Evolutionary conservation across 2,888 invertebrate genomes (phyloP), one percentile per base, ranked within the genome.

Genomic region (Cephus runcator): DNA sequence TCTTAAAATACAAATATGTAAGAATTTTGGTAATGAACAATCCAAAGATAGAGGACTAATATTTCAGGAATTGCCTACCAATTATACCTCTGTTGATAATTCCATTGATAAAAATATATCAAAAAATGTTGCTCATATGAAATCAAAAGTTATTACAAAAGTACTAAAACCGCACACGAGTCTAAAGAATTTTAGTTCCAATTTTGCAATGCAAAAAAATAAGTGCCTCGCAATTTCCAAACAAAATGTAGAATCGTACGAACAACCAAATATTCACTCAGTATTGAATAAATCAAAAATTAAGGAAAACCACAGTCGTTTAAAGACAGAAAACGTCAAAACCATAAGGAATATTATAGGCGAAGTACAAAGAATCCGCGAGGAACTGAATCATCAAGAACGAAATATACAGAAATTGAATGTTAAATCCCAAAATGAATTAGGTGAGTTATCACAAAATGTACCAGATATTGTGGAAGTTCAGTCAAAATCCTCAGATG

Each of bases 391-490:
- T 76, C 56, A 78, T 76, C 75, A 73, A 30, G 78, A 78, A 30
- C 33, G 36, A 30, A 75, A 73, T 30, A 73, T 6, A 56, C 69
- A n/a, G 73, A 71, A 34, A 34, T 31, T 40, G 33, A 34, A 31
- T 6, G 56, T n/a, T 9, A 40, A 33, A 36, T 36, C 35, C 30
- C 36, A 73, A 68, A 68, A 68, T n/a, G 56, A 33, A 73, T 34
- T n/a, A 30, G 56, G 75, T 36, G 75, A 78, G 23, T 34, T 36
- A 31, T 34, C 40, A 68, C 31, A 73, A 30, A 69, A 69, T 12
- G 35, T 78, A 36, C 83, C 84, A 34, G 69, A 76, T 69, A 79
- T 81, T 71, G 79, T 84, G n/a, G 83, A 84, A 77, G 69, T 74
- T 12, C 79, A 78, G 31, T 80, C 81, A 11, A 73, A 33, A 34